Conservation (phyloP, 2,888 invertebrate genomes). For the Eustalomyia histrio region DNA sequence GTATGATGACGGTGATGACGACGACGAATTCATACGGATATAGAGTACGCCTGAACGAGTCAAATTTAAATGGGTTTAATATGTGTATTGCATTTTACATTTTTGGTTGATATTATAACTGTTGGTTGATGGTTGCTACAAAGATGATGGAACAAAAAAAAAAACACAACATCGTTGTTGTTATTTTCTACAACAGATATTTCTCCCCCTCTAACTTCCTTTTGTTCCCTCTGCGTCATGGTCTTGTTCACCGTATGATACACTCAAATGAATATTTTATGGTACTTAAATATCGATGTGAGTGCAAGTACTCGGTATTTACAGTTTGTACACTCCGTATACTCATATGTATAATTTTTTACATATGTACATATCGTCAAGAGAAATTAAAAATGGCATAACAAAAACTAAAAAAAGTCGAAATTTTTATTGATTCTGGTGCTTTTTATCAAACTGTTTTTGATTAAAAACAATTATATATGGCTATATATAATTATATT, state of each 20-base stretch:
- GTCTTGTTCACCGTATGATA: neutral
- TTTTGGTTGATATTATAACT: conserved; percentile 2
- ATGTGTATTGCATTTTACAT: conserved; percentile 6
- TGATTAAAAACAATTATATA: too few relatives aligned
- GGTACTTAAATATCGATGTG: conserved; percentile 30
- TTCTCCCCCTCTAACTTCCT: conserved; percentile 35
- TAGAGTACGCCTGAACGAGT: conserved; percentile 34
- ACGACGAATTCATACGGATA: conserved; percentile 10
- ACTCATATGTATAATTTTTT: conserved; percentile 13
- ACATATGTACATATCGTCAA: neutral
- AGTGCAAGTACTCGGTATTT: conserved; percentile 49
- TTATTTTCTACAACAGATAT: neutral
- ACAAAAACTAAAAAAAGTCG: too few relatives aligned
- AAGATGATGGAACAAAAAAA: neutral
- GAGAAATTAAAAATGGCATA: too few relatives aligned
- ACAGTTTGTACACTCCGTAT: conserved; percentile 13
- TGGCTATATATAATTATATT: too few relatives aligned
- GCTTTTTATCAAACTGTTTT: too few relatives aligned
- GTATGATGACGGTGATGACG: conserved; percentile 10
- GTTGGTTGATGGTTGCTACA: conserved; percentile 15
- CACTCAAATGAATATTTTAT: neutral
- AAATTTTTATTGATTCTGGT: too few relatives aligned
- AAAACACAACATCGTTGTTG: neutral
- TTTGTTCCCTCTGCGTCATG: neutral
- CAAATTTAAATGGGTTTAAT: conserved; percentile 30